Conservation (phyloP, 2,797 vertebrate species). For the Otolemur crassicaudatus region DNA sequence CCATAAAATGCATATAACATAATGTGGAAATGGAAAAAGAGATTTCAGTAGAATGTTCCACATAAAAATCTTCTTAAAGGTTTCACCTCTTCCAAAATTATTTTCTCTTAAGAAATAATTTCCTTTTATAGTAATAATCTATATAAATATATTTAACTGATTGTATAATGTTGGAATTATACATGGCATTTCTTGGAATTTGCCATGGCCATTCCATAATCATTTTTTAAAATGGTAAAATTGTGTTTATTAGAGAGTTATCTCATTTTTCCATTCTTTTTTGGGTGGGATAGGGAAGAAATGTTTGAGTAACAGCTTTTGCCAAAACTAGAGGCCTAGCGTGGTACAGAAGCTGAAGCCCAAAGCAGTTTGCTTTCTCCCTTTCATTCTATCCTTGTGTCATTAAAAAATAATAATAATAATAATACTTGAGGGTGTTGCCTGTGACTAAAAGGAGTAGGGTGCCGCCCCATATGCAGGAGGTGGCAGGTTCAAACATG, state of each 20-base stretch:
- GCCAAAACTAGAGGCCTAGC: neutral
- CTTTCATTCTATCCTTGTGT: neutral
- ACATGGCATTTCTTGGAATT: neutral
- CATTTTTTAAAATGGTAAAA: neutral
- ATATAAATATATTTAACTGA: neutral
- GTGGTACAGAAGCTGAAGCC: neutral
- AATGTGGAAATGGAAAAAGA: neutral
- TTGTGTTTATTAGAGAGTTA: neutral
- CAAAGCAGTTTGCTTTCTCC: neutral
- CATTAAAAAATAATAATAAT: neutral
- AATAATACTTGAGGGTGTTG: neutral
- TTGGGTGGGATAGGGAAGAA: fast-evolving
- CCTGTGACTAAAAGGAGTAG: too few species aligned
- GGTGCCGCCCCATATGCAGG: too few species aligned
- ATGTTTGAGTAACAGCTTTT: neutral
- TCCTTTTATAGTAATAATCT: neutral
- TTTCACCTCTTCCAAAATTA: neutral
- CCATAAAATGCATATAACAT: neutral
- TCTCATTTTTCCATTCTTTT: neutral
- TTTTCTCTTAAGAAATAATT: neutral
- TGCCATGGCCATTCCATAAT: neutral
- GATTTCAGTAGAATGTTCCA: neutral
- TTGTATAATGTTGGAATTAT: neutral
- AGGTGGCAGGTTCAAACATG: too few species aligned
- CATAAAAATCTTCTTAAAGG: neutral